Evolutionary conservation across 1,140 invertebrate genomes (phyloP).

Genomic region (Rhopalosiphum maidis): DNA sequence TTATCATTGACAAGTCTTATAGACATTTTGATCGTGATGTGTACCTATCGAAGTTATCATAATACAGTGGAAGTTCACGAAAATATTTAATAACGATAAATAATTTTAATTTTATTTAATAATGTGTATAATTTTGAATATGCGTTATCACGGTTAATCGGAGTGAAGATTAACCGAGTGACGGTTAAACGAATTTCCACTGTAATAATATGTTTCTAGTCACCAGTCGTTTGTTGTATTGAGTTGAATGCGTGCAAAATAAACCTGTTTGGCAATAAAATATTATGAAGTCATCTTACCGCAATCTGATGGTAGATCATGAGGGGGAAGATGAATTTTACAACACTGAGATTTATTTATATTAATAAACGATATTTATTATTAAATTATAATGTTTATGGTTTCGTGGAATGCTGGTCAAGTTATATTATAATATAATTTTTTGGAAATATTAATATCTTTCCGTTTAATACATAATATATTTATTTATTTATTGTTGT

Average conservation of each 20-base stretch:
- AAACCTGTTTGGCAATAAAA: neutral
- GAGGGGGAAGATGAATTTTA: neutral
- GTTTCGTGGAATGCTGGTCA: neutral
- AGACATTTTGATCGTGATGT: neutral
- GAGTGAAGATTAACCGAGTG: too few relatives aligned
- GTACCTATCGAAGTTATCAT: neutral
- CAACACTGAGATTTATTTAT: neutral
- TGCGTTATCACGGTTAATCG: too few relatives aligned
- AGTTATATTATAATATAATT: neutral
- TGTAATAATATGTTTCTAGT: neutral
- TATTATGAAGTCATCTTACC: neutral
- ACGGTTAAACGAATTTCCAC: too few relatives aligned
- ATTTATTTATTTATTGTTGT: neutral
- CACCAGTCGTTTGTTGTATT: neutral
- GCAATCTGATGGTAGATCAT: neutral
- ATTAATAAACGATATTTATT: too few relatives aligned
- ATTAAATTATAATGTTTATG: too few relatives aligned
- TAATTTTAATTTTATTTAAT: too few relatives aligned
- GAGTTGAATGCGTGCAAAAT: neutral
- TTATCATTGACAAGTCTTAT: neutral
- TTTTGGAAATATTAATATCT: neutral
- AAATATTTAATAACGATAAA: too few relatives aligned
- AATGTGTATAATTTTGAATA: too few relatives aligned
- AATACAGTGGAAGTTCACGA: neutral
- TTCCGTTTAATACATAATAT: neutral